A percentile compares a stretch with the other conserved stretches of the same genome.
Evolutionary conservation across 2,888 invertebrate species (phyloP).

Genomic region (Spilosoma lubricipeda): DNA sequence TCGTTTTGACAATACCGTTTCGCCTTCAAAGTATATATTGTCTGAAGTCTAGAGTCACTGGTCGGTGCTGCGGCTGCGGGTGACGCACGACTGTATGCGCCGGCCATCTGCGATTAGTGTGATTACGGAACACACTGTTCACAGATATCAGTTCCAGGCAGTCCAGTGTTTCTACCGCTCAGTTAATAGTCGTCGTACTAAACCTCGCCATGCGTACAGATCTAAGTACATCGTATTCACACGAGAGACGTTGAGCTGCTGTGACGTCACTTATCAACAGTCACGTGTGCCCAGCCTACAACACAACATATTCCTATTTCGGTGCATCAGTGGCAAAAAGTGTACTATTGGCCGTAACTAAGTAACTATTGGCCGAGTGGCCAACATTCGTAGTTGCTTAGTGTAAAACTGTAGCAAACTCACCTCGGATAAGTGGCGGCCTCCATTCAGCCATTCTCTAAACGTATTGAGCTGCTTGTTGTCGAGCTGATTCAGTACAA

Average conservation of each 20-base stretch:
- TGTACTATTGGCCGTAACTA: too few relatives aligned
- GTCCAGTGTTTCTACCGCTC: too few relatives aligned
- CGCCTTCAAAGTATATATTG: too few relatives aligned
- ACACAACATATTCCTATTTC: neutral
- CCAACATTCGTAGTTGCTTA: neutral
- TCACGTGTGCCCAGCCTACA: neutral
- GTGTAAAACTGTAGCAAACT: neutral
- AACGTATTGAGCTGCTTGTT: neutral
- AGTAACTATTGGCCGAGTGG: neutral
- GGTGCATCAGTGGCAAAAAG: neutral
- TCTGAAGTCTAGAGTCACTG: too few relatives aligned
- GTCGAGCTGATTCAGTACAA: neutral
- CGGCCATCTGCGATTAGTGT: neutral
- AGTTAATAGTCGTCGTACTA: too few relatives aligned
- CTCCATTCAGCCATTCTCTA: neutral
- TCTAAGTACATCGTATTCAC: neutral
- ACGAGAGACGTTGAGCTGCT: neutral
- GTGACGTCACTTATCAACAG: neutral
- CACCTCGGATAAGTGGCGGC: neutral
- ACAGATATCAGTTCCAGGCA: neutral
- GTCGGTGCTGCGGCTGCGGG: too few relatives aligned
- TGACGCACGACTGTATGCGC: too few relatives aligned
- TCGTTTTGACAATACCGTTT: too few relatives aligned
- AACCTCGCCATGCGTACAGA: neutral
- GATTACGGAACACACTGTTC: neutral